phyloP scores from a whole-genome alignment of 2,113 vertebrate species.

The Thamnophis sirtalis region DNA sequence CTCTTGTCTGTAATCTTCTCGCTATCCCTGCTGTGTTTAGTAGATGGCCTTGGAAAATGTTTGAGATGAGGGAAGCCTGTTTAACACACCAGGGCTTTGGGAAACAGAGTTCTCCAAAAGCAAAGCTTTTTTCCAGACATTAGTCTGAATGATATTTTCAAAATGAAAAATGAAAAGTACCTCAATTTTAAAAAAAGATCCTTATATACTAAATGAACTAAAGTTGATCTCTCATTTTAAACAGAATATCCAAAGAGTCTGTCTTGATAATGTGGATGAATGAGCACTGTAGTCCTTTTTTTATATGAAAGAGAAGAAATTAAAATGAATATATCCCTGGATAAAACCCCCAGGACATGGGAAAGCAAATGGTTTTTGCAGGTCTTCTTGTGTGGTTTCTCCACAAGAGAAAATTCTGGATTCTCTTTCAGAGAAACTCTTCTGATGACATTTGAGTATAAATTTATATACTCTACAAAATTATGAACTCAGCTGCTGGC shows the following conservation, averaged over 20 bases:
- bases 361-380: constrained; percentile 46
- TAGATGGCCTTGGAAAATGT: neutral
- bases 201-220: neutral
- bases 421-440: constrained; percentile 33
- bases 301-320: constrained; percentile 12
- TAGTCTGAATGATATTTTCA: neutral
- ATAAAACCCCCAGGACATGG: constrained; percentile 33
- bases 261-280: neutral
- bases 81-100: neutral
- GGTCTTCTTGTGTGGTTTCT: constrained; percentile 54
- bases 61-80: neutral
- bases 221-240: neutral
- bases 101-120: neutral
- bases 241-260: neutral
- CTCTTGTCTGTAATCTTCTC: neutral
- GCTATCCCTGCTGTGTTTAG: neutral
- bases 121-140: neutral
- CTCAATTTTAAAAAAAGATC: neutral
- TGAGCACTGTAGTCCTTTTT: neutral
- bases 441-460: constrained; percentile 50
- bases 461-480: constrained; percentile 72
- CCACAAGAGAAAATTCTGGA: constrained; percentile 34
- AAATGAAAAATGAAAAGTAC: neutral
- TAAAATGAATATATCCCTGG: constrained; percentile 39
- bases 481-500: constrained; percentile 56